phyloP scores from a whole-genome alignment of 2,797 vertebrate genomes.

The Karalla daura region DNA sequence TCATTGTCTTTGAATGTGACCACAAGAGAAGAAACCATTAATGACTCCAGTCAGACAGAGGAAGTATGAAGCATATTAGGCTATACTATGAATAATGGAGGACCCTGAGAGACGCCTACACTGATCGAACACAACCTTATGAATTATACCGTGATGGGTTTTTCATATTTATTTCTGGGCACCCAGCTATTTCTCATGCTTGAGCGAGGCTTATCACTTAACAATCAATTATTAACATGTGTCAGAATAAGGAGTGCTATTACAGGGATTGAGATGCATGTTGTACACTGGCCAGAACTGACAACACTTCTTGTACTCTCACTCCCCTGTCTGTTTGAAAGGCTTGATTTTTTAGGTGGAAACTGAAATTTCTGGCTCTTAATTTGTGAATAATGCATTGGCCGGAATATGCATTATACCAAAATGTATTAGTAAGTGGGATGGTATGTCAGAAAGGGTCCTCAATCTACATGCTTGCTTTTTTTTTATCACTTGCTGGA shows the following conservation, averaged over 20 bases:
- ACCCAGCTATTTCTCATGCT: slow-evolving; percentile 81
- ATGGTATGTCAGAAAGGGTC: slow-evolving; percentile 68
- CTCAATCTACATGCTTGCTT: slow-evolving; percentile 51
- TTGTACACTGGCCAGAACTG: slow-evolving; percentile 79
- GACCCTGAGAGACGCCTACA: slow-evolving; percentile 75
- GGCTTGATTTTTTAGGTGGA: slow-evolving; percentile 66
- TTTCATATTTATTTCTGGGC: slow-evolving; percentile 84
- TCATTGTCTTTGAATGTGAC: slow-evolving; percentile 23
- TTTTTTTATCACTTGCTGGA: slow-evolving; percentile 56
- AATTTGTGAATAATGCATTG: slow-evolving; percentile 81
- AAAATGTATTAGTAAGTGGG: slow-evolving; percentile 66
- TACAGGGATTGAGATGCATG: slow-evolving; percentile 78
- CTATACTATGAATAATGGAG: slow-evolving; percentile 81
- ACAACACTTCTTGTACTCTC: slow-evolving; percentile 80
- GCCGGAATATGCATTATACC: slow-evolving; percentile 73
- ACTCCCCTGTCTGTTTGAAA: slow-evolving; percentile 58
- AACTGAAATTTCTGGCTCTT: slow-evolving; percentile 70
- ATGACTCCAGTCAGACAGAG: slow-evolving; percentile 58
- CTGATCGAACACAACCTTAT: slow-evolving; percentile 85
- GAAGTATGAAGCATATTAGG: slow-evolving; percentile 69
- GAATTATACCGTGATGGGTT: slow-evolving; percentile 82
- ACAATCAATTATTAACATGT: slow-evolving; percentile 87
- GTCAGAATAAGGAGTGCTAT: slow-evolving; percentile 83
- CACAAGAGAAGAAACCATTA: slow-evolving; percentile 39
- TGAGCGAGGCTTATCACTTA: slow-evolving; percentile 85